phyloP scores from a whole-genome alignment of 2,797 vertebrate genomes.

The Characodon lateralis region DNA sequence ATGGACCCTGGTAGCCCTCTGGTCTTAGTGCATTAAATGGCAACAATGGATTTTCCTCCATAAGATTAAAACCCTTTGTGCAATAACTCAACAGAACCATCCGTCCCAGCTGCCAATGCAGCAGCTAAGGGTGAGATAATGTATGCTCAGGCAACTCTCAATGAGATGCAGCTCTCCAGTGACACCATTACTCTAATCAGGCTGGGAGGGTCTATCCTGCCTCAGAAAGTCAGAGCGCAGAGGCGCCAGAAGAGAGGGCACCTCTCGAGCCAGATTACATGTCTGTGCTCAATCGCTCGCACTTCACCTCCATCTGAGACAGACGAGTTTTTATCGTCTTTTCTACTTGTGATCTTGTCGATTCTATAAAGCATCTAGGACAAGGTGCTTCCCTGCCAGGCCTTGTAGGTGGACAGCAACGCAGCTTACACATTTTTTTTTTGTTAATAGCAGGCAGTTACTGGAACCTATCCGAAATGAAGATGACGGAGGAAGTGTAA shows the following conservation, averaged over 20 bases:
- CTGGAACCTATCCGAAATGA: slow-evolving; percentile 63
- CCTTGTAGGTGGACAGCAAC: slow-evolving; percentile 69
- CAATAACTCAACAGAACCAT: slow-evolving; percentile 60
- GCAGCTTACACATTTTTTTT: slow-evolving; percentile 57
- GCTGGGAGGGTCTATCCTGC: slow-evolving; percentile 57
- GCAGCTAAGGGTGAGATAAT: slow-evolving; percentile 67
- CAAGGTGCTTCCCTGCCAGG: slow-evolving; percentile 53
- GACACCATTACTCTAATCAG: slow-evolving; percentile 73
- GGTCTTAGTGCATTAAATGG: slow-evolving; percentile 51
- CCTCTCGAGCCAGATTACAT: slow-evolving; percentile 74
- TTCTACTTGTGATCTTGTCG: slow-evolving; percentile 33
- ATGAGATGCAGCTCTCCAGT: slow-evolving; percentile 67
- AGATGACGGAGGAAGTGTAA: slow-evolving; percentile 67
- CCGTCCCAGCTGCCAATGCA: slow-evolving; percentile 49
- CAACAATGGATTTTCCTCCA: slow-evolving; percentile 50
- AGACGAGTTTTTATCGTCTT: slow-evolving; percentile 64
- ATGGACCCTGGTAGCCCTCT: slow-evolving; percentile 46
- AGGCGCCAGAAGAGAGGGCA: slow-evolving; percentile 62
- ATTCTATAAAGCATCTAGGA: slow-evolving; percentile 63
- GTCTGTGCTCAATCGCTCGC: slow-evolving; percentile 66
- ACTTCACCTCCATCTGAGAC: slow-evolving; percentile 63
- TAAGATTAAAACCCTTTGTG: slow-evolving; percentile 62
- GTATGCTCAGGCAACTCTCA: slow-evolving; percentile 73
- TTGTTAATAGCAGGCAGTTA: slow-evolving; percentile 70
- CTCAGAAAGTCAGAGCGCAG: slow-evolving; percentile 49